Evolutionary conservation across 1,140 invertebrate genomes (phyloP).

Genomic region (Panonychus citri): DNA sequence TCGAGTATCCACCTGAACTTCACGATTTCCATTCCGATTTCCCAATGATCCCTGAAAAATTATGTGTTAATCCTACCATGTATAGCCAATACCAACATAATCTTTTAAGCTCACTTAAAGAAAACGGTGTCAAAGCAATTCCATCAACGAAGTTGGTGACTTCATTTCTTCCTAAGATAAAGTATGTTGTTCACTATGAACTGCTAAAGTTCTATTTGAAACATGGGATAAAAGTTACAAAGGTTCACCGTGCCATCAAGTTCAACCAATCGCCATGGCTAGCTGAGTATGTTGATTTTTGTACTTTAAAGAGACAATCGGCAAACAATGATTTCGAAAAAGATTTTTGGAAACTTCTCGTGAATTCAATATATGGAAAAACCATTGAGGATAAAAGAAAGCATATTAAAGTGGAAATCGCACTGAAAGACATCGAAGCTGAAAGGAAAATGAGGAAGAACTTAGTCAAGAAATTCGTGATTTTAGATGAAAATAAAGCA

Average conservation of each 20-base stretch:
- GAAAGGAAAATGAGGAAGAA: slow-evolving; percentile 21
- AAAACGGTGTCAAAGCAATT: not conserved
- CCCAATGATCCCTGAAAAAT: slow-evolving; percentile 18
- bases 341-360: slow-evolving; percentile 22
- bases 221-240: slow-evolving; percentile 24
- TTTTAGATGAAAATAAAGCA: slow-evolving; percentile 3
- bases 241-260: slow-evolving; percentile 25
- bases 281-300: slow-evolving; percentile 23
- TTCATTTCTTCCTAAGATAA: not conserved
- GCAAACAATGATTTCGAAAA: slow-evolving; percentile 18
- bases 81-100: not conserved
- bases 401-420: slow-evolving; percentile 22
- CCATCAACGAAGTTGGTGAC: not conserved
- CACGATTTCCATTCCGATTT: slow-evolving; percentile 10
- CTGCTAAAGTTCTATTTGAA: slow-evolving; percentile 22
- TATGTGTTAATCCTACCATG: not conserved
- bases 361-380: slow-evolving; percentile 27
- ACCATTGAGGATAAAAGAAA: slow-evolving; percentile 28
- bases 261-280: slow-evolving; percentile 28
- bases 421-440: slow-evolving; percentile 16
- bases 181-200: not conserved
- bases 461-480: slow-evolving; percentile 19
- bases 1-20: not conserved
- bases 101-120: not conserved
- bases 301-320: slow-evolving; percentile 19